A percentile compares a stretch with the other conserved stretches of the same genome.
Evolutionary conservation across 2,888 invertebrate species (phyloP).

Genomic region (Cryptosula pallasiana): DNA sequence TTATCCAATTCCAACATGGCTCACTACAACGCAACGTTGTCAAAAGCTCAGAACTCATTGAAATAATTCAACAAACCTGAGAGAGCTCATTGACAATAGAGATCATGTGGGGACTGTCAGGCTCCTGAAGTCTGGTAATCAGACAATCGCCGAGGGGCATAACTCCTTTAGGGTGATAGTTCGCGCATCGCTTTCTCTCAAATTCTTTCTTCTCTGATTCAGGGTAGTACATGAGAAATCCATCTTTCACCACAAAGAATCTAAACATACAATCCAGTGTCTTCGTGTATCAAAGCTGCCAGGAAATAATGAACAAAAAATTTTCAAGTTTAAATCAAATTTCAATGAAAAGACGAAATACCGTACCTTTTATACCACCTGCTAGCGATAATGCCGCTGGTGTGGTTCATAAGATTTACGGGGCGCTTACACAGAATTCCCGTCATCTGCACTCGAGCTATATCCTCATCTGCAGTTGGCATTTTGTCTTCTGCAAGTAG

Average conservation of each 20-base stretch:
- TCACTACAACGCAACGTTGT: too few species aligned
- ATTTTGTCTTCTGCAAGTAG: too few species aligned
- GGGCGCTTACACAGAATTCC: conserved; percentile 6
- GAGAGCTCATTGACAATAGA: conserved; percentile 19
- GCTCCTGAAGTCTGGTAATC: conserved; percentile 29
- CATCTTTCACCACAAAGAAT: conserved; percentile 56
- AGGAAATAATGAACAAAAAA: too few species aligned
- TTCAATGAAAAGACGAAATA: neutral
- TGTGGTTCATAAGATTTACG: neutral
- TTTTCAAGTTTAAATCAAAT: too few species aligned
- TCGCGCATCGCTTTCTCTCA: conserved; percentile 43
- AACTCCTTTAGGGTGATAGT: conserved; percentile 52
- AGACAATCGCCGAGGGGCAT: conserved; percentile 44
- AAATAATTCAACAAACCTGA: neutral
- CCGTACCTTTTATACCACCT: conserved; percentile 16
- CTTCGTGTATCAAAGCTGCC: too few species aligned
- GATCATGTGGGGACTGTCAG: neutral
- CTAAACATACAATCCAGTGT: too few species aligned
- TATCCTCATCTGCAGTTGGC: conserved; percentile 11
- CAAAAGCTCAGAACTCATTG: neutral
- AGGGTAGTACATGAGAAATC: conserved; percentile 54
- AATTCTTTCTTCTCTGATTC: conserved; percentile 49
- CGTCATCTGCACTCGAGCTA: conserved; percentile 17
- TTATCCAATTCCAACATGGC: too few species aligned
- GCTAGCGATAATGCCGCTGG: neutral